These are phyloP conservation scores for Athripsodes cinereus DNA, from an alignment of 2,888 invertebrate genomes.

Conservation along the genomic window DNA sequence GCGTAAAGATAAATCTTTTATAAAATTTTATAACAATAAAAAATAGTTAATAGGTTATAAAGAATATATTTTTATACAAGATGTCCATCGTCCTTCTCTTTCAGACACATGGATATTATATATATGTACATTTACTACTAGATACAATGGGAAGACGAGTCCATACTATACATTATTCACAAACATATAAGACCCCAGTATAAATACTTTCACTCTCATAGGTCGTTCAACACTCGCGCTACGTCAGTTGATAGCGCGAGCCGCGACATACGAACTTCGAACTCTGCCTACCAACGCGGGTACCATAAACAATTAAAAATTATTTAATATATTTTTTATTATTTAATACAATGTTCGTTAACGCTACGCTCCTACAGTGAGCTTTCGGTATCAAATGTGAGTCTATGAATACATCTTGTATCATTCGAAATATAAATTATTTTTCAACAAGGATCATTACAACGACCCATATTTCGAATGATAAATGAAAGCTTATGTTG, in stretches of 20 bases:
- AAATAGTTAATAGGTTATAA: too few species aligned
- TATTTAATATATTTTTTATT: background rate
- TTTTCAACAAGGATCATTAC: too few species aligned
- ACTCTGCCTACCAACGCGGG: slow-evolving; percentile 2
- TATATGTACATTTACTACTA: background rate
- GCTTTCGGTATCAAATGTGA: too few species aligned
- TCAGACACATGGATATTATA: background rate
- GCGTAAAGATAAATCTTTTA: too few species aligned
- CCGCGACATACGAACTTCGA: slow-evolving; percentile 11
- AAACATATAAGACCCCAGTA: slow-evolving; percentile 11
- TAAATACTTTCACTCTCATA: slow-evolving; percentile 24
- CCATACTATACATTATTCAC: slow-evolving; percentile 7
- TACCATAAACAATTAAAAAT: background rate
- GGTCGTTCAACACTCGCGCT: slow-evolving; percentile 30
- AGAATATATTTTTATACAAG: too few species aligned
- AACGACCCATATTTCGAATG: too few species aligned
- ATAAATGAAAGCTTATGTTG: too few species aligned
- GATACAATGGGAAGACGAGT: slow-evolving; percentile 19
- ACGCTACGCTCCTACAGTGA: too few species aligned
- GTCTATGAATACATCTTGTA: too few species aligned
- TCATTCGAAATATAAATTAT: too few species aligned
- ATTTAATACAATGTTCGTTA: too few species aligned
- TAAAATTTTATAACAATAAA: too few species aligned
- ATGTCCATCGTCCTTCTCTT: background rate
- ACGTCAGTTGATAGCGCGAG: slow-evolving; percentile 36